Percentiles rank a stretch among this genome's conserved stretches.
Conservation (phyloP, 2,888 invertebrate genomes). For the Dexiosoma caninum region DNA sequence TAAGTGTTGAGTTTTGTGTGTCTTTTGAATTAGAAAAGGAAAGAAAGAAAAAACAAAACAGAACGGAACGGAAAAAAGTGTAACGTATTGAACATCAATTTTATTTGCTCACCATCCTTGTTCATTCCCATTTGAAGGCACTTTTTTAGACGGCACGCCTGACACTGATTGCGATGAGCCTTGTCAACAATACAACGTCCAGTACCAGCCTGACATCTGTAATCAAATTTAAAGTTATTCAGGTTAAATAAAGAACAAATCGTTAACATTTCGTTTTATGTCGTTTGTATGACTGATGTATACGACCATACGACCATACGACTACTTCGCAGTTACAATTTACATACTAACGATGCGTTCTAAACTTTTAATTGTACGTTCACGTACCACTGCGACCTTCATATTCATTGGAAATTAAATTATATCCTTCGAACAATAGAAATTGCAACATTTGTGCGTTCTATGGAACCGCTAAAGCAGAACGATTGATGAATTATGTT, state of each 20-base stretch:
- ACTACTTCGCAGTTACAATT: constrained; percentile 4
- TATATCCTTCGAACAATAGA: constrained; percentile 48
- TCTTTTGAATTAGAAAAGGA: constrained; percentile 12
- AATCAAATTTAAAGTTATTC: constrained; percentile 61
- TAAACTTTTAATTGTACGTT: background rate
- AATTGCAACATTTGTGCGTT: constrained; percentile 64
- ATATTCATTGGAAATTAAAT: constrained; percentile 44
- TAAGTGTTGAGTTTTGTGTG: constrained; percentile 30
- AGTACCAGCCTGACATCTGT: constrained; percentile 98
- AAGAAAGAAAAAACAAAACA: too few species aligned
- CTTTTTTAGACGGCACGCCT: constrained; percentile 98
- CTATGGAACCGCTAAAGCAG: constrained; percentile 53
- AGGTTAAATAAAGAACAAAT: constrained; percentile 31
- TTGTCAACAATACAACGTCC: constrained; percentile 98
- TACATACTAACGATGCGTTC: constrained; percentile 11
- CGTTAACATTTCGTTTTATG: constrained; percentile 19
- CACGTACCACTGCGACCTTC: constrained; percentile 14
- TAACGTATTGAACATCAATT: background rate
- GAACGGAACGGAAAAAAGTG: too few species aligned
- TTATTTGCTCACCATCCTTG: constrained; percentile 94
- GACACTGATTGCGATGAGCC: constrained; percentile 99
- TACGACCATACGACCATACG: background rate
- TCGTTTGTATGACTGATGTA: too few species aligned
- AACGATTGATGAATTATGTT: constrained; percentile 31
- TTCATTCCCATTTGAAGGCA: constrained; percentile 99